Conservation (phyloP, 2,113 vertebrate genomes). For the Ptilorrhoa leucosticta region DNA sequence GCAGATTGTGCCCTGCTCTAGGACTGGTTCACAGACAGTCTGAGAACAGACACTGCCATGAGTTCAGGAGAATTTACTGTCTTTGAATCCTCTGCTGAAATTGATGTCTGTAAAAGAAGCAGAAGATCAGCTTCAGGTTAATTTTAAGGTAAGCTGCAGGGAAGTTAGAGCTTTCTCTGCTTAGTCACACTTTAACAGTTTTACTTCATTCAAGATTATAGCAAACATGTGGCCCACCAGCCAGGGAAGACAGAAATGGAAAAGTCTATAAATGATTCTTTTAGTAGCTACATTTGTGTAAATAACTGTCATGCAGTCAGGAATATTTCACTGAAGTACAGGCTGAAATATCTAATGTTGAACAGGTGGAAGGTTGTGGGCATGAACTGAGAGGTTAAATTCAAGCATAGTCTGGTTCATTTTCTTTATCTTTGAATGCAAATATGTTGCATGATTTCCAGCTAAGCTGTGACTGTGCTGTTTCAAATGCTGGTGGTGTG, state of each 20-base stretch:
- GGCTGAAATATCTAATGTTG: not conserved
- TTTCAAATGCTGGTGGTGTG: not conserved
- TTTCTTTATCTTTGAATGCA: not conserved
- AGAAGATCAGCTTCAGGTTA: not conserved
- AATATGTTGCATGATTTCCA: not conserved
- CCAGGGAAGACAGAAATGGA: not conserved
- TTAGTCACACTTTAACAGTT: not conserved
- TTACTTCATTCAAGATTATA: not conserved
- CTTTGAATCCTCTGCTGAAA: not conserved
- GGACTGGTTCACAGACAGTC: not conserved
- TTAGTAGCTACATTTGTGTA: not conserved
- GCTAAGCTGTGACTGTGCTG: not conserved
- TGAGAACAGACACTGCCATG: not conserved
- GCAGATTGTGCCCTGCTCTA: not conserved
- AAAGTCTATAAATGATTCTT: not conserved
- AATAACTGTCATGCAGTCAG: not conserved
- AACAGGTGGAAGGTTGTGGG: not conserved
- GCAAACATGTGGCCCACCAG: not conserved
- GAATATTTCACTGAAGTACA: not conserved
- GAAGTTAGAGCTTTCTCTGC: not conserved
- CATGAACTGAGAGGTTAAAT: not conserved
- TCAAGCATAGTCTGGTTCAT: not conserved
- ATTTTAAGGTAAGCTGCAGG: not conserved
- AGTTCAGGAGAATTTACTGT: not conserved
- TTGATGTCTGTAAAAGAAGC: not conserved